phyloP scores from a whole-genome alignment of 1,140 invertebrate genomes.

The Neodiprion pinetum region DNA sequence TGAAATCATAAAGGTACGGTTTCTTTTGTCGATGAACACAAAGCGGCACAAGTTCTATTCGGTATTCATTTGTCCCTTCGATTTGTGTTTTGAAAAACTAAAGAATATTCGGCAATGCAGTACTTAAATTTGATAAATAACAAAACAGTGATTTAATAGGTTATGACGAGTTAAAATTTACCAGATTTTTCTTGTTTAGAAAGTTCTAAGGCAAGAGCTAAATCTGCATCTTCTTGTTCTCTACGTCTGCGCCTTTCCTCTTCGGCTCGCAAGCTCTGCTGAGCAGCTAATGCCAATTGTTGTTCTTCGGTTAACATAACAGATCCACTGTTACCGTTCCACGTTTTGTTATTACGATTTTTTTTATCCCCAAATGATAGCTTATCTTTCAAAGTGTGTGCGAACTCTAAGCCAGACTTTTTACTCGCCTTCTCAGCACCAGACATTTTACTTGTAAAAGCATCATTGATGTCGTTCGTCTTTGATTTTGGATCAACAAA shows the following conservation, averaged over 20 bases:
- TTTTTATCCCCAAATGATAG: constrained; percentile 39
- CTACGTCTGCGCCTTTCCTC: constrained; percentile 50
- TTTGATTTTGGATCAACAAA: constrained; percentile 35
- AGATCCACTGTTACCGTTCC: constrained; percentile 40
- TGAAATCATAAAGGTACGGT: too few relatives aligned
- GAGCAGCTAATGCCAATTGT: constrained; percentile 48
- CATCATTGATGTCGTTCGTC: constrained; percentile 41
- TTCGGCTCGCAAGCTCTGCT: constrained; percentile 49
- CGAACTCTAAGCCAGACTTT: constrained; percentile 31
- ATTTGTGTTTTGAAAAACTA: too few relatives aligned
- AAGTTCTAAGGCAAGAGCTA: constrained; percentile 49
- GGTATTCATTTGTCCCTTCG: too few relatives aligned
- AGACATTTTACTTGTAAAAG: constrained; percentile 37
- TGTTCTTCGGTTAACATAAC: constrained; percentile 41
- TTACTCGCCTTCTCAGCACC: constrained; percentile 30
- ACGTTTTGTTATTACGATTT: constrained; percentile 38
- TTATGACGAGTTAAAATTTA: constrained; percentile 22
- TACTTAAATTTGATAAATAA: not conserved
- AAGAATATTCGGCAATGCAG: too few relatives aligned
- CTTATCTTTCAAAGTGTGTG: constrained; percentile 37
- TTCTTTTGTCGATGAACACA: too few relatives aligned
- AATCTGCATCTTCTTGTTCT: constrained; percentile 48
- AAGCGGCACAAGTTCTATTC: too few relatives aligned
- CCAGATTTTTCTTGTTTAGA: constrained; percentile 45
- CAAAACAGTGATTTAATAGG: not conserved